Base-by-base conservation (phyloP, 2,888 invertebrate species). In the Cordilura impudica region DNA sequence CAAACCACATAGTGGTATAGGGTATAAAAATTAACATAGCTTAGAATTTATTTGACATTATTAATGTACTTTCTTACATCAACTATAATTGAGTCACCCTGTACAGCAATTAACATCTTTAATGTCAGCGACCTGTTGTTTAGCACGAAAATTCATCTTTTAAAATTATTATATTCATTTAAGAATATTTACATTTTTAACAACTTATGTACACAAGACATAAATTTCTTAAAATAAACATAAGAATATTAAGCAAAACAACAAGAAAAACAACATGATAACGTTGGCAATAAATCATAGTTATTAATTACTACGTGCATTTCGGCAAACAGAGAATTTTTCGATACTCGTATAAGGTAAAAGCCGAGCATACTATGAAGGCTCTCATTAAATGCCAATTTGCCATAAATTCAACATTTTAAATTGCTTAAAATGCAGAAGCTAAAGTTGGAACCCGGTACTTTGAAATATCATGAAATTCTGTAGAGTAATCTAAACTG, bases 221-320 rank as follows among this genome's bases (percentile, higher is more conserved):
- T 71, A 65, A 60, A 70, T 70, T 58, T 76, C 49, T 23, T 35
- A 49, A 61, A 71, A 61, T 61, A 61, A 70, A 70, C 65, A 76
- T 35, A 70, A 39, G n/a, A 39, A 39, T 39, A 2, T 39, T 3
- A 39, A 39, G 35, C 1, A n/a, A n/a, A 18, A 39, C 0, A n/a
- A n/a, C 19, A 6, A 19, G 16, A 23, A 47, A 31, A 49, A 60
- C 70, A 60, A 16, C 58, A 45, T 60, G 70, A 65, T 60, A 65
- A 65, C 70, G 43, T 19, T 58, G 76, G 70, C 26, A 18, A 70
- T 76, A 76, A 76, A 76, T 76, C 70, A 76, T 70, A 45, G 39
- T 70, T 76, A 76, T 76, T 76, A 76, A 76, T 76, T 70, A 70
- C 65, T 51, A 45, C 49, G 47, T 65, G 56, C 49, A 56, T 29